Evolutionary conservation across 64 coral and sea anemone species (phyloP).

Genomic region (Actinia equina): DNA sequence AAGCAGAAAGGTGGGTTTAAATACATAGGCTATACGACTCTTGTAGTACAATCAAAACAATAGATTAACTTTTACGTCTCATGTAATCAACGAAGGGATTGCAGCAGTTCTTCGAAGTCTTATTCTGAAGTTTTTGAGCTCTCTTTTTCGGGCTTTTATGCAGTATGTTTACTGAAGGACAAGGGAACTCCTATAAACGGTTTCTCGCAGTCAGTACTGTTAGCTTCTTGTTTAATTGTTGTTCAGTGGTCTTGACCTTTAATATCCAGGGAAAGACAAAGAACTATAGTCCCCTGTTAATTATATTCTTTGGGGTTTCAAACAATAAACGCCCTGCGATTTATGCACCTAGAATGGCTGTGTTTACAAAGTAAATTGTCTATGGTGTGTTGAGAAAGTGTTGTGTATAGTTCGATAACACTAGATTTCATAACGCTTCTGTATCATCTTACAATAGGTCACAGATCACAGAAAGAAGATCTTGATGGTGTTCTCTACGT

Average conservation of each 20-base stretch:
- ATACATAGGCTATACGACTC: slow-evolving; percentile 4
- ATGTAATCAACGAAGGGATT: background rate
- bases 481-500: slow-evolving; percentile 84
- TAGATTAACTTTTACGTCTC: background rate
- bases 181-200: background rate
- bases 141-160: background rate
- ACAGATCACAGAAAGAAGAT: slow-evolving; percentile 85
- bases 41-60: background rate
- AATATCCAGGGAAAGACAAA: slow-evolving; percentile 8
- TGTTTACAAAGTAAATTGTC: slow-evolving; percentile 30
- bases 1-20: slow-evolving; percentile 81
- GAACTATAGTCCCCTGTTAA: background rate
- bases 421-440: background rate
- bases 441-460: slow-evolving; percentile 43
- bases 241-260: background rate
- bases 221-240: background rate
- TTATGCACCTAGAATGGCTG: slow-evolving; percentile 12
- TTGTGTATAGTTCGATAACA: background rate
- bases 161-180: background rate
- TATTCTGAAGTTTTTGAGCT: background rate
- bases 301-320: background rate
- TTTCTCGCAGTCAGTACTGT: background rate
- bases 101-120: background rate
- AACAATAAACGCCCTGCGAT: slow-evolving; percentile 1
- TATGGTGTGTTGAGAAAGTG: slow-evolving; percentile 2